phyloP scores from a whole-genome alignment of 2,113 vertebrate species.

The Neoarius graeffei region DNA sequence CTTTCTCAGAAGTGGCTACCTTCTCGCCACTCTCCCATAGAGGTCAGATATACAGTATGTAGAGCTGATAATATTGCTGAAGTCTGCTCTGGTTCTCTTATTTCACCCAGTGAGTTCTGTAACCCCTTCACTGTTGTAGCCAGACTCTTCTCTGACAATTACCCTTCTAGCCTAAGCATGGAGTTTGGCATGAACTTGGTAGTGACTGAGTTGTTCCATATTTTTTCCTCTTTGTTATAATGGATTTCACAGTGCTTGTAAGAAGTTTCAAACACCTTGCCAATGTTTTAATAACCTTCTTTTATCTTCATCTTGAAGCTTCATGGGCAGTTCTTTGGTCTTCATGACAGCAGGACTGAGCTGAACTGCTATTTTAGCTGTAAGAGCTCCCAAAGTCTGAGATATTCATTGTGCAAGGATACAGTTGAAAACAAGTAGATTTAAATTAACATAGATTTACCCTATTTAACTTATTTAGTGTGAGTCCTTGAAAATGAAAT shows the following conservation, averaged over 20 bases:
- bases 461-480: not conserved
- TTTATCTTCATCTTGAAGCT: not conserved
- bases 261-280: not conserved
- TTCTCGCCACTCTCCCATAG: not conserved
- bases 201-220: not conserved
- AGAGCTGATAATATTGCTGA: not conserved
- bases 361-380: not conserved
- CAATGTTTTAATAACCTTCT: not conserved
- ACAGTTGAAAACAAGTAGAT: not conserved
- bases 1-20: not conserved
- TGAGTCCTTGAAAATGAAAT: not conserved
- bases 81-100: not conserved
- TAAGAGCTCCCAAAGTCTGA: not conserved
- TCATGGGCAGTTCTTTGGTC: not conserved
- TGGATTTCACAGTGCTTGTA: not conserved
- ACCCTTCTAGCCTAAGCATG: not conserved
- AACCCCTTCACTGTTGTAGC: not conserved
- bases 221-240: not conserved
- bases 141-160: not conserved
- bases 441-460: not conserved
- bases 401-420: not conserved
- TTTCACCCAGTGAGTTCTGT: not conserved
- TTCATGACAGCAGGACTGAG: not conserved
- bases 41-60: not conserved
- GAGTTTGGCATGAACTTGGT: not conserved